Conservation (phyloP, 2,888 invertebrate genomes). For the Trichopoda pennipes region DNA sequence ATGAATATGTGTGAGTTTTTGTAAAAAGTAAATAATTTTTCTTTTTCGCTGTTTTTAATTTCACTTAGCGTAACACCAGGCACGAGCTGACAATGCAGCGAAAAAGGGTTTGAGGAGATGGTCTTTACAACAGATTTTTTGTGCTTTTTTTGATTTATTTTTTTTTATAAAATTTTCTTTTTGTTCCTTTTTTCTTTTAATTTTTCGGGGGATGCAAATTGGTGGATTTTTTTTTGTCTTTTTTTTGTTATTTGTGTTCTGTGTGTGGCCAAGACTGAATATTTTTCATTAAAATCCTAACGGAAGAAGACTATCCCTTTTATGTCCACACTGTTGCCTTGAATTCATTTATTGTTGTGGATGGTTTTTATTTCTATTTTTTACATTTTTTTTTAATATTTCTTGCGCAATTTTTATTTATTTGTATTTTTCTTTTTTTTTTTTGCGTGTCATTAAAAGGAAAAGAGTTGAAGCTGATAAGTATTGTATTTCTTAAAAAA, state of each 20-base stretch:
- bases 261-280: slow-evolving; percentile 52
- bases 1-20: slow-evolving; percentile 66
- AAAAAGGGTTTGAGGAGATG: slow-evolving; percentile 44
- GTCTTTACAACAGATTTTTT: slow-evolving; percentile 34
- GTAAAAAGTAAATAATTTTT: slow-evolving; percentile 44
- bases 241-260: slow-evolving; percentile 39
- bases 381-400: slow-evolving; percentile 46
- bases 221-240: neutral
- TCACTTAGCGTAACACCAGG: slow-evolving; percentile 13
- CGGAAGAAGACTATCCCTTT: slow-evolving; percentile 42
- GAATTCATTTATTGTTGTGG: slow-evolving; percentile 58
- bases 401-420: slow-evolving; percentile 7
- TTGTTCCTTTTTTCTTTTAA: slow-evolving; percentile 1
- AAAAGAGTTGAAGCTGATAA: slow-evolving; percentile 34
- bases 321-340: slow-evolving; percentile 24
- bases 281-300: slow-evolving; percentile 63
- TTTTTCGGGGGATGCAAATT: slow-evolving; percentile 62
- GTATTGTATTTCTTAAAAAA: slow-evolving; percentile 62
- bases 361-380: slow-evolving; percentile 33
- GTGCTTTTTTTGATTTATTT: slow-evolving; percentile 8
- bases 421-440: neutral
- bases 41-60: slow-evolving; percentile 23
- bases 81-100: slow-evolving; percentile 6
- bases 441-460: neutral
- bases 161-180: slow-evolving; percentile 5